Percentiles rank a stretch among this genome's conserved stretches.
Evolutionary conservation across 2,888 invertebrate species (phyloP).

Genomic region (Nemurella pictetii): DNA sequence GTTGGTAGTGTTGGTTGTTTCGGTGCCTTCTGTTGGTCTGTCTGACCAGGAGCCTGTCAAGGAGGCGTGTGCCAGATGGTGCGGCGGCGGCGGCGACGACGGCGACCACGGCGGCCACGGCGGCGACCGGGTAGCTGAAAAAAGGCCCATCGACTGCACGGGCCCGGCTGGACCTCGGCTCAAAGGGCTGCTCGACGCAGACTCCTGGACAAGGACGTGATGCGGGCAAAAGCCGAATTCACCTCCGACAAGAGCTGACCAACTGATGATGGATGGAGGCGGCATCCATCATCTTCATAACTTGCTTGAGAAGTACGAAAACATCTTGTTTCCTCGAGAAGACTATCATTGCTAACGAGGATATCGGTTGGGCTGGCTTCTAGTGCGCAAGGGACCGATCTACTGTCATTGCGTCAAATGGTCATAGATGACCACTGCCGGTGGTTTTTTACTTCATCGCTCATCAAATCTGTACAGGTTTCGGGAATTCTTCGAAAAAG

Average conservation of each 20-base stretch:
- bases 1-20: no score
- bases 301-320: neutral
- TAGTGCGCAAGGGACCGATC: neutral
- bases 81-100: no score
- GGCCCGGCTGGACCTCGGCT: neutral
- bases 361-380: neutral
- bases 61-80: constrained; percentile 37
- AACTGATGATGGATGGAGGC: constrained; percentile 19
- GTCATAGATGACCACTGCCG: neutral
- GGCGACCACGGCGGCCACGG: no score
- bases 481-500: neutral
- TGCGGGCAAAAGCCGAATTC: neutral
- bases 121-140: constrained; percentile 11
- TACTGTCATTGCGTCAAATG: neutral
- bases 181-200: constrained; percentile 1
- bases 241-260: neutral
- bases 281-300: constrained; percentile 18
- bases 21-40: neutral
- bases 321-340: neutral
- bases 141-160: neutral
- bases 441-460: neutral
- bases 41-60: neutral
- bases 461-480: neutral
- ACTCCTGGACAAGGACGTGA: constrained; percentile 1
- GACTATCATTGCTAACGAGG: neutral